phyloP scores from a whole-genome alignment of 2,113 vertebrate genomes.

The Ailurus styani region DNA sequence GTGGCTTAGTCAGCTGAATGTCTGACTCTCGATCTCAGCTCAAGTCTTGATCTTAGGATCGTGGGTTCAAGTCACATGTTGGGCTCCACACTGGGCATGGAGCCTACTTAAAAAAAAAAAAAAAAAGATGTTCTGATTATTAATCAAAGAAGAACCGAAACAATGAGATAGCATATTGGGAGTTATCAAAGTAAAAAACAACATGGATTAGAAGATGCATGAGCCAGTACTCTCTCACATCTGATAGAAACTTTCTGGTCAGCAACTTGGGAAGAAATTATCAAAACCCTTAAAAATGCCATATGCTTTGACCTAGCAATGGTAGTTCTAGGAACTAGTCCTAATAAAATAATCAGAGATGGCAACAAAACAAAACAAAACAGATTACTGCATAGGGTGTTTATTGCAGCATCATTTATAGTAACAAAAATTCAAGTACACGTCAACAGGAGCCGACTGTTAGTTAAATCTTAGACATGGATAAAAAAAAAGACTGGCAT shows the following conservation, averaged over 20 bases:
- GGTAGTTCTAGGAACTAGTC: neutral
- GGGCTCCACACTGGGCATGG: neutral
- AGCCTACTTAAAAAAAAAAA: neutral
- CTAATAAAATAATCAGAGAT: slow-evolving; percentile 16
- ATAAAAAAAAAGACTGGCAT: neutral
- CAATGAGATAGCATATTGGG: neutral
- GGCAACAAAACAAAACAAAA: neutral
- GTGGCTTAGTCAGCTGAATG: neutral
- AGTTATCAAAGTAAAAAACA: neutral
- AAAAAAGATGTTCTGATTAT: neutral
- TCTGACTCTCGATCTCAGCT: neutral
- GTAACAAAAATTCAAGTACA: neutral
- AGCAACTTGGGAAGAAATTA: neutral
- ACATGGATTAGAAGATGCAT: neutral
- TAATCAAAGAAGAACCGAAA: slow-evolving; percentile 32
- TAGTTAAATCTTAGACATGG: neutral
- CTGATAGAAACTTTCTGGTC: neutral
- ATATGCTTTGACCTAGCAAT: neutral
- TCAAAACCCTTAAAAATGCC: neutral
- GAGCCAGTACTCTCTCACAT: neutral
- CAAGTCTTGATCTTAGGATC: neutral
- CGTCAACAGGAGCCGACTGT: neutral
- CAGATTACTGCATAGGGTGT: neutral
- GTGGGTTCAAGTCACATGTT: neutral
- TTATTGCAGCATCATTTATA: neutral